These are phyloP conservation scores for Cervus canadensis DNA, from an alignment of 2,113 vertebrate genomes.

Conservation along the genomic window DNA sequence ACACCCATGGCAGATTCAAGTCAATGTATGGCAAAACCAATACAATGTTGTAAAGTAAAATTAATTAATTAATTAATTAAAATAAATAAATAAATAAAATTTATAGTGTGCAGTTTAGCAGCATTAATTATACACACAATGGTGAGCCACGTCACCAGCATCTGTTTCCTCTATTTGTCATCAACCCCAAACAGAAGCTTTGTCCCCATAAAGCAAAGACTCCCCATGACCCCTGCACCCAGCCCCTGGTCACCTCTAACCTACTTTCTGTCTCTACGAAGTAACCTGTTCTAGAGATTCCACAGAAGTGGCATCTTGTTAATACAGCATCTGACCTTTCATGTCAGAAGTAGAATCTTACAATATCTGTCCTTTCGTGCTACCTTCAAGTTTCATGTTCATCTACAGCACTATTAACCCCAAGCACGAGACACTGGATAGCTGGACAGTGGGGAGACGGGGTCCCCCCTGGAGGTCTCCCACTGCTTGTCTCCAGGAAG, in stretches of 20 bases:
- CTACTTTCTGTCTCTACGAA: background rate
- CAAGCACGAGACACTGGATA: background rate
- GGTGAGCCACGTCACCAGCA: background rate
- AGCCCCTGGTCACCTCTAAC: background rate
- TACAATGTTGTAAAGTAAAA: too few species aligned
- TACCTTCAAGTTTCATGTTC: background rate
- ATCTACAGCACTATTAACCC: background rate
- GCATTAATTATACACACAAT: background rate
- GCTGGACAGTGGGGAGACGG: rapidly evolving
- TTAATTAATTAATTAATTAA: too few species aligned
- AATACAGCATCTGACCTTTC: background rate
- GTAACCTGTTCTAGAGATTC: background rate
- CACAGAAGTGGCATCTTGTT: background rate
- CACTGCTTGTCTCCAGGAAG: background rate
- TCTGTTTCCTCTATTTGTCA: background rate
- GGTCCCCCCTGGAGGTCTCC: rapidly evolving
- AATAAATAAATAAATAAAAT: too few species aligned
- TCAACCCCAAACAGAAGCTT: background rate
- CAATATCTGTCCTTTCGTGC: background rate
- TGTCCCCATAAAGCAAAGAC: rapidly evolving
- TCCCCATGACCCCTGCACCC: background rate
- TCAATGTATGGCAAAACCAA: too few species aligned
- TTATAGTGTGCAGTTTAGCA: background rate
- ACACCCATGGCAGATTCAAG: too few species aligned
- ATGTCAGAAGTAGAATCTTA: background rate